Evolutionary conservation across 2,113 vertebrate genomes (phyloP), one percentile per base, ranked within the genome.

Genomic region (Amia ocellicauda): DNA sequence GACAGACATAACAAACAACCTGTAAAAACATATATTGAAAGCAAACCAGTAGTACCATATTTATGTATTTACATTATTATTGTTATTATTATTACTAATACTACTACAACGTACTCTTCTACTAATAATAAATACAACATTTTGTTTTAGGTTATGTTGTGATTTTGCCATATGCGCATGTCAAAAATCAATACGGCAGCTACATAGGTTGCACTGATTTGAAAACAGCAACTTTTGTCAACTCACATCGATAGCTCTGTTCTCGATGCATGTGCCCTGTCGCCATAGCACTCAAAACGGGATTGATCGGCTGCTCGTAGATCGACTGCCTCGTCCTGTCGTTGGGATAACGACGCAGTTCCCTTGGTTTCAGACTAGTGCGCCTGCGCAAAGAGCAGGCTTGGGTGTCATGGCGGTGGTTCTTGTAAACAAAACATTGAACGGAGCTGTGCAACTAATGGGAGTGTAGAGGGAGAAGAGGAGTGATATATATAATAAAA

Each of bases 331-430:
- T 0, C 43, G 16, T 11, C 58, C 82, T 86, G 87, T 88, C 78
- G 84, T 75, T 68, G 82, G 58, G 80, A 29, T 36, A 40, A 77
- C 62, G 75, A 85, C 77, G 82, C 86, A 67, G 31, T 71, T 69
- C 27, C 82, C 79, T 61, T 81, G 65, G 80, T 74, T 83, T 67
- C 75, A 3, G n/a, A 7, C 0, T 0, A 72, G 27, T 71, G 73
- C 85, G 84, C 84, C 2, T 78, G 86, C 84, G 80, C 68, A 8
- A 0, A 43, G n/a, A n/a, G 1, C 3, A 43, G 0, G 3, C 50
- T 36, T 40, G 22, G 47, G 58, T 45, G 45, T 74, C 64, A 85
- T 88, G 85, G 85, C 78, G 76, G 73, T 41, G 26, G 27, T 51
- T 16, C 19, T 14, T 65, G 75, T 78, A 58, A 54, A 55, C 69